Evolutionary conservation across 2,888 invertebrate genomes (phyloP).

Genomic region (Taphrorychus bicolor): DNA sequence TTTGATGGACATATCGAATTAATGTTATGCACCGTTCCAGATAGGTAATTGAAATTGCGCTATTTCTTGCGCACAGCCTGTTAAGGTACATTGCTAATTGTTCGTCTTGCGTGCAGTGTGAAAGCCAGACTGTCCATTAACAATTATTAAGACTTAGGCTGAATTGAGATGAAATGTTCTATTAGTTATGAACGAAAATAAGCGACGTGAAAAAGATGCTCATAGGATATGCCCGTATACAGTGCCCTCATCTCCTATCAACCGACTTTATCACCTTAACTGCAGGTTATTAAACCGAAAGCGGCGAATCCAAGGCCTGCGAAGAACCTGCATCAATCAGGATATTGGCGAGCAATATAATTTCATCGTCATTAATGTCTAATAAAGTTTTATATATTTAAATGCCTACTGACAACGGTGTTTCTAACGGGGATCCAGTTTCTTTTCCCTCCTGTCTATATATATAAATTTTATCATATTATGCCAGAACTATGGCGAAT

Average conservation of each 20-base stretch:
- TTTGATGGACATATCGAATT: conserved; percentile 27
- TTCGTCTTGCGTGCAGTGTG: conserved; percentile 16
- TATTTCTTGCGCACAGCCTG: conserved; percentile 21
- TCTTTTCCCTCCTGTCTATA: conserved; percentile 11
- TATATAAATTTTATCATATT: background rate
- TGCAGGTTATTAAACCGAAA: conserved; percentile 10
- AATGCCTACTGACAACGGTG: conserved; percentile 37
- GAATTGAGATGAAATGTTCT: background rate
- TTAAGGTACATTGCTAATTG: conserved; percentile 24
- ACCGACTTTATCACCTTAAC: conserved; percentile 7
- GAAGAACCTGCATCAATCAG: conserved; percentile 27
- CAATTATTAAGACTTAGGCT: background rate
- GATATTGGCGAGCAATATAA: conserved; percentile 33
- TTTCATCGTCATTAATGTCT: conserved; percentile 37
- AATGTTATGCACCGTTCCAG: conserved; percentile 24
- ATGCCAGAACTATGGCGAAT: background rate
- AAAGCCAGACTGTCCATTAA: background rate
- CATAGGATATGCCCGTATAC: conserved; percentile 1
- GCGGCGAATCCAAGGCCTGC: background rate
- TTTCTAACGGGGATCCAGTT: conserved; percentile 30
- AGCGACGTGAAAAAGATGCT: background rate
- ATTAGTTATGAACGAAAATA: background rate
- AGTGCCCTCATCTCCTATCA: conserved; percentile 1
- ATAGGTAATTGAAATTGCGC: conserved; percentile 20
- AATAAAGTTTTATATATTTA: conserved; percentile 41